Evolutionary conservation across 2,113 vertebrate species (phyloP), one percentile per base, ranked within the genome.

Genomic region (Pseudorectes ferrugineus): DNA sequence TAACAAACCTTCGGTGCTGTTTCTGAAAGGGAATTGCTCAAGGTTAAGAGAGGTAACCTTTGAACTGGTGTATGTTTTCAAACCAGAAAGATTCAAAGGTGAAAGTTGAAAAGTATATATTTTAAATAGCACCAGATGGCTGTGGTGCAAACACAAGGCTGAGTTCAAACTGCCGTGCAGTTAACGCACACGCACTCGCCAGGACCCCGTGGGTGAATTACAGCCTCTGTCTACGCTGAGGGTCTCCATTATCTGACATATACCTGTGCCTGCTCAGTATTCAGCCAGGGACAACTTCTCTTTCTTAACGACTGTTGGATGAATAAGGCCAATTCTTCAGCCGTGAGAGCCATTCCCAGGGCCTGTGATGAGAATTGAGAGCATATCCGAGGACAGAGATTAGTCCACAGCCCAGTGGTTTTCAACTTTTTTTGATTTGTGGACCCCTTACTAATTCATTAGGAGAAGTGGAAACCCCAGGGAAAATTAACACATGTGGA

Each of bases 71-170:
- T 71, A 68, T 93, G 89, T 93, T 96, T 96, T 96, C 77, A 87
- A 97, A 92, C 62, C 66, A 95, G 81, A 91, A 79, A 92, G 94
- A 92, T 66, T 91, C 66, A 87, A 95, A 95, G 91, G 95, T 94
- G 93, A 92, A 75, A 92, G 95, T 95, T 96, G 93, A 94, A 95
- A 95, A 95, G 91, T 94, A 93, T 95, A 46, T 97, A 72, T 92
- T 95, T 95, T 96, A 94, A 97, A 95, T 68, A 94, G 66, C 65
- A 95, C 89, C 72, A 89, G 94, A 83, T 95, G 75, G 73, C 77
- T 28, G 71, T 91, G 90, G 28, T 70, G 90, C 66, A 74, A 90
- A 93, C 49, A 68, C 73, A 63, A 67, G 63, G 92, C 78, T 88
- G 93, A 81, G 96, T 62, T 68, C 77, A 82, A 92, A 52, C 51